Percentiles rank a stretch among this genome's conserved stretches.
phyloP scores from a whole-genome alignment of 2,888 invertebrate species.

The Idaea straminata region DNA sequence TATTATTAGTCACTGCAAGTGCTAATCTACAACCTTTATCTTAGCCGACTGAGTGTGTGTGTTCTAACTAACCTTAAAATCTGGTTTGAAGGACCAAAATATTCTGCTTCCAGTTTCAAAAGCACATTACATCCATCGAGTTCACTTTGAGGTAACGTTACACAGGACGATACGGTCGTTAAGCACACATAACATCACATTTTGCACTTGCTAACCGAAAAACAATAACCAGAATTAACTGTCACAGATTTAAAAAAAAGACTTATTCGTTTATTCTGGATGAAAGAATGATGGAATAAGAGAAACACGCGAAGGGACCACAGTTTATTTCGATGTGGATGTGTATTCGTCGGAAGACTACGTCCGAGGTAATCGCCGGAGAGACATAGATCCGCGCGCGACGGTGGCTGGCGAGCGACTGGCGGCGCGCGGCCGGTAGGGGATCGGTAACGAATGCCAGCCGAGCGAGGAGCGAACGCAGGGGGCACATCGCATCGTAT shows the following conservation, averaged over 20 bases:
- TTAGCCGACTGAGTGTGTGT: conserved; percentile 16
- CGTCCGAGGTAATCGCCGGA: conserved; percentile 40
- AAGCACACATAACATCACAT: conserved; percentile 76
- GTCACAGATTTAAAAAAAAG: conserved; percentile 59
- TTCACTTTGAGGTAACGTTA: conserved; percentile 71
- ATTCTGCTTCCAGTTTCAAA: conserved; percentile 66
- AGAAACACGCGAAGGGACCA: conserved; percentile 48
- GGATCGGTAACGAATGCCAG: conserved; percentile 53
- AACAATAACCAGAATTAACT: conserved; percentile 54
- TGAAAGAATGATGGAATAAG: conserved; percentile 8
- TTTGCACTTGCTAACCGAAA: conserved; percentile 67
- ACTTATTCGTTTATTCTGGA: conserved; percentile 13
- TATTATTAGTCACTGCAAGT: conserved; percentile 36
- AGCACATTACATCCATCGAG: conserved; percentile 69
- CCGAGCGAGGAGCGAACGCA: conserved; percentile 52
- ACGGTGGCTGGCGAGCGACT: conserved; percentile 62
- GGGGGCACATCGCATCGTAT: conserved; percentile 49
- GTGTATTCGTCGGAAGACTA: conserved; percentile 62
- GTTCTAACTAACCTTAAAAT: conserved; percentile 52
- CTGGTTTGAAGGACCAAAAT: conserved; percentile 38
- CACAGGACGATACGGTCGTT: conserved; percentile 67
- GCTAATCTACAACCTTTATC: conserved; percentile 24
- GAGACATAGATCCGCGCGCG: conserved; percentile 40
- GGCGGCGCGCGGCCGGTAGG: conserved; percentile 46
- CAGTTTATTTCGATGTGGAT: conserved; percentile 48